Evolutionary conservation across 2,113 vertebrate species (phyloP).

Genomic region (Dasypus novemcinctus): DNA sequence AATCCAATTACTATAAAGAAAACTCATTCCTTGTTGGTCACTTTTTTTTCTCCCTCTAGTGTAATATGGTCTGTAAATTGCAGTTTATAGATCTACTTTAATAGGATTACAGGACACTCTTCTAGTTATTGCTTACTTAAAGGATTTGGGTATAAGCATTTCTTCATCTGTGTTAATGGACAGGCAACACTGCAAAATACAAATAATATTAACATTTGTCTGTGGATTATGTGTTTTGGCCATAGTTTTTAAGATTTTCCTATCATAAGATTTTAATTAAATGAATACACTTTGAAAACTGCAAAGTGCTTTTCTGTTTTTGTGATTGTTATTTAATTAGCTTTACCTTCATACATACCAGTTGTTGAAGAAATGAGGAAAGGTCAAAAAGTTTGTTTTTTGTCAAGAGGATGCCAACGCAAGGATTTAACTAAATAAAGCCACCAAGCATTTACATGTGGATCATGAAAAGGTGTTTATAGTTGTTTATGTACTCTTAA

Average conservation of each 20-base stretch:
- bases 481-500: constrained; percentile 27
- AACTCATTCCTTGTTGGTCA: constrained; percentile 64
- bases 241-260: constrained; percentile 39
- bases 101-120: constrained; percentile 2
- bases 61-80: constrained; percentile 38
- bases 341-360: not conserved
- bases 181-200: constrained; percentile 28
- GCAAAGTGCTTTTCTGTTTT: constrained; percentile 42
- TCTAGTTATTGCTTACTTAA: constrained; percentile 15
- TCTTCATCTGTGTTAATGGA: constrained; percentile 34
- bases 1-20: constrained; percentile 40
- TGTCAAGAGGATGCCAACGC: not conserved
- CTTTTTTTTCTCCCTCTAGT: constrained; percentile 51
- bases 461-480: not conserved
- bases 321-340: not conserved
- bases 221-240: constrained; percentile 29
- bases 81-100: constrained; percentile 12
- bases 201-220: constrained; percentile 25
- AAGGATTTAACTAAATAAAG: not conserved
- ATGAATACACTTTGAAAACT: constrained; percentile 39
- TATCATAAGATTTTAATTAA: constrained; percentile 21
- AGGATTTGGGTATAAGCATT: not conserved
- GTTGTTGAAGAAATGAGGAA: constrained; percentile 32
- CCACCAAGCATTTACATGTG: not conserved
- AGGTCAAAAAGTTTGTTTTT: constrained; percentile 3